phyloP scores from a whole-genome alignment of 64 coral and sea anemone genomes.

The Porites australiensis region DNA sequence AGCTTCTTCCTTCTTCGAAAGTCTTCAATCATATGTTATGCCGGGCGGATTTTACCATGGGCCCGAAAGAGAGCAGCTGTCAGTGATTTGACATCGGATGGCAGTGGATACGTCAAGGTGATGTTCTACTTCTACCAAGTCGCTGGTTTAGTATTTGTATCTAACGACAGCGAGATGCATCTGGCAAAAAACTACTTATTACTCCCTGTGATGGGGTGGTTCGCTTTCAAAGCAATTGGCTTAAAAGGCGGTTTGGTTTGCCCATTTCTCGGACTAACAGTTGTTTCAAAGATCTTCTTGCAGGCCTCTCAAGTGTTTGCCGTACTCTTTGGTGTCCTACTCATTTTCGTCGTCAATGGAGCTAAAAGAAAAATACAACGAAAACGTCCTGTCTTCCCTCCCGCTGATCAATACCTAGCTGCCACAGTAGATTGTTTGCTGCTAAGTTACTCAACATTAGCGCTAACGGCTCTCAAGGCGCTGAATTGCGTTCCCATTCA shows the following conservation, averaged over 20 bases:
- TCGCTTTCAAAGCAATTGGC: conserved; percentile 2
- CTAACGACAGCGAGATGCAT: neutral
- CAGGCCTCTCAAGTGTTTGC: conserved; percentile 24
- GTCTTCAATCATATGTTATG: neutral
- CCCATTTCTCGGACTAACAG: conserved; percentile 41
- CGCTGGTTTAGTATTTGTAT: conserved; percentile 34
- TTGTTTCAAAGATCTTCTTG: conserved; percentile 16
- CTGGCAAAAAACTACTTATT: neutral
- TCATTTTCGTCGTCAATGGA: conserved; percentile 24
- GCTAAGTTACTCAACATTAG: conserved; percentile 49
- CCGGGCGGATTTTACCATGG: neutral
- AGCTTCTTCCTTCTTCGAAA: conserved; percentile 50
- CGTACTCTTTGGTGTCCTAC: neutral
- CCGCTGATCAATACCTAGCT: conserved; percentile 41
- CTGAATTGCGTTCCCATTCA: conserved; percentile 53
- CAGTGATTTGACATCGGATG: neutral
- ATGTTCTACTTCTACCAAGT: conserved; percentile 70
- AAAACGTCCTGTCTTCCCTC: neutral
- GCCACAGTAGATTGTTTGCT: conserved; percentile 43
- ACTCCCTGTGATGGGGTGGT: conserved; percentile 18
- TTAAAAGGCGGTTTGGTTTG: conserved; percentile 2
- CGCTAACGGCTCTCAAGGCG: neutral
- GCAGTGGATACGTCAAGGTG: conserved; percentile 55
- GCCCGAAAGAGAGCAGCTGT: neutral
- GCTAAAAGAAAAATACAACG: neutral